Evolutionary conservation across 2,113 vertebrate genomes (phyloP), one percentile per base, ranked within the genome.

Genomic region (Sakesphorus luctuosus): DNA sequence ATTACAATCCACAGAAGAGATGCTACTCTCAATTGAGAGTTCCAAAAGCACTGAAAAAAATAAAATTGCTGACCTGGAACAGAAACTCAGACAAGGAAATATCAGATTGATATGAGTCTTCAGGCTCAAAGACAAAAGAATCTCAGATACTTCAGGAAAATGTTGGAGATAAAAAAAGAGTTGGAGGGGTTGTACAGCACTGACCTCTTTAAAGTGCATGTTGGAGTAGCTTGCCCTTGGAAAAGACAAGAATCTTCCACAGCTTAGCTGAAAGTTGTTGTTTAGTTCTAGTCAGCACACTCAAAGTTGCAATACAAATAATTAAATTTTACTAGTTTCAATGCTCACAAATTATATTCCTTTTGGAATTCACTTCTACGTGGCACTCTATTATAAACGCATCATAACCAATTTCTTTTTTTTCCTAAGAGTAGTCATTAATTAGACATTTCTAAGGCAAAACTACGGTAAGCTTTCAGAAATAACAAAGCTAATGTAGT

Each of bases 51-150:
- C 9, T 40, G 38, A 68, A 79, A 97, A 87, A 94, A 91, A 23
- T 38, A 59, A 84, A 52, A 92, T 19, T 84, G 44, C 43, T 94
- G 82, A 94, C 36, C 69, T 86, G 53, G 72, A 95, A 87, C 33
- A 85, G 62, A 80, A 91, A 85, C 44, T 68, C 72, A 90, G 76
- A 93, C 71, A 94, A 93, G 36, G 28, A 88, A 88, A 61, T 90
- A 95, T 36, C 79, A 78, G 79, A 97, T 9, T 91, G 84, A 90
- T 0, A 0, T 47, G 75, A 88, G n/a, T 58, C 72, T 96, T 85
- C 66, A 68, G 87, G 46, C 71, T 90, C 56, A 38, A 62, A 71
- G 71, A 66, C 40, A 90, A 81, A 31, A 90, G 40, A 87, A 95
- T 87, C 8, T 24, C 46, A 91, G 68, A 86, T 61, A 86, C 43